Evolutionary conservation across 2,888 invertebrate species (phyloP).

Genomic region (Tiphia femorata): DNA sequence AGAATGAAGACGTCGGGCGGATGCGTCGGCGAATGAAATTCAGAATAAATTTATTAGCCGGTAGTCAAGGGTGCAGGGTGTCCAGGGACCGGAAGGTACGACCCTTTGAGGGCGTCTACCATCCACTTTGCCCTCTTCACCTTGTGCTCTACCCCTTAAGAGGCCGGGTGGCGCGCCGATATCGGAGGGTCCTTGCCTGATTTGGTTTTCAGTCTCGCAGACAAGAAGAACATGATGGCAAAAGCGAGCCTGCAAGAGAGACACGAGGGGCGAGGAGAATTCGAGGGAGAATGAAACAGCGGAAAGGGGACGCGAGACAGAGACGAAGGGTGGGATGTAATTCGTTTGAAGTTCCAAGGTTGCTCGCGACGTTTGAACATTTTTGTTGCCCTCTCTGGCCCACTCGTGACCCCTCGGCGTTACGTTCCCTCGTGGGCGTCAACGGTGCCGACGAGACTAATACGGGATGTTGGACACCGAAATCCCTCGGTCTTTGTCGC

Average conservation of each 20-base stretch:
- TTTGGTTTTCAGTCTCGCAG: constrained; percentile 29
- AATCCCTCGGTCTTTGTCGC: constrained; percentile 20
- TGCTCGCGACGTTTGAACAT: constrained; percentile 15
- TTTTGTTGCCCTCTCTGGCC: constrained; percentile 15
- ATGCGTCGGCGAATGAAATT: background rate
- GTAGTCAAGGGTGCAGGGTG: background rate
- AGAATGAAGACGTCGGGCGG: too few relatives aligned
- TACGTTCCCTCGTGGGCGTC: constrained; percentile 16
- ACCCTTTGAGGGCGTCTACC: constrained; percentile 7
- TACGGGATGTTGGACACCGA: constrained; percentile 26
- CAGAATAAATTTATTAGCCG: constrained; percentile 7
- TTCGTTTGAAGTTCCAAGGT: constrained; percentile 29
- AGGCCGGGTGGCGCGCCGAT: constrained; percentile 5
- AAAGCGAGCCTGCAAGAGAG: background rate
- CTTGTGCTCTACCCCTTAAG: background rate
- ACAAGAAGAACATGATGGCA: background rate
- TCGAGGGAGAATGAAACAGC: too few relatives aligned
- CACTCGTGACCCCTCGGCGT: background rate
- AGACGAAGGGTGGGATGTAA: constrained; percentile 10
- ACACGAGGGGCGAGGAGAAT: background rate
- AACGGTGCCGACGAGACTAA: constrained; percentile 22
- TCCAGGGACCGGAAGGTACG: background rate
- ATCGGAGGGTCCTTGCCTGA: constrained; percentile 18
- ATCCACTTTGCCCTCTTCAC: background rate
- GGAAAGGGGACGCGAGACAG: background rate